Evolutionary conservation across 1,140 invertebrate genomes (phyloP).

Genomic region (Rhagoletis zephyria): DNA sequence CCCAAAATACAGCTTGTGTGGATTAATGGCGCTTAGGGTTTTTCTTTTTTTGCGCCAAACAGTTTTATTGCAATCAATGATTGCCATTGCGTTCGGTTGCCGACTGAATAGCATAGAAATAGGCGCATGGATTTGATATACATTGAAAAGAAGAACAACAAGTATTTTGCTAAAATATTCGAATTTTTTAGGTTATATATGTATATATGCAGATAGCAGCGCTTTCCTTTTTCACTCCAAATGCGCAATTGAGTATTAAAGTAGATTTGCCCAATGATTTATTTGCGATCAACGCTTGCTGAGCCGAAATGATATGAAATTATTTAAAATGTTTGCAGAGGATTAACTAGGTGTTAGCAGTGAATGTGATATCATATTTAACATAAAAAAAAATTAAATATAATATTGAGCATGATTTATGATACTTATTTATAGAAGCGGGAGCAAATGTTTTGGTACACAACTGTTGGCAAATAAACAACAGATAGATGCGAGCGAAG

Average conservation of each 20-base stretch:
- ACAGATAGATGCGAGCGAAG: no score
- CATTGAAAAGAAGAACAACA: background rate
- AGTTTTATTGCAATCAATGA: background rate
- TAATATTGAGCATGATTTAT: no score
- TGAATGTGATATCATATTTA: background rate
- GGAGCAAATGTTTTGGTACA: no score
- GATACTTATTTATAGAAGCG: no score
- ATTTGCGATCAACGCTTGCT: slow-evolving; percentile 1
- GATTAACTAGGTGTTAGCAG: background rate
- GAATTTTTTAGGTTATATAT: background rate
- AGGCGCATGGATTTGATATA: background rate
- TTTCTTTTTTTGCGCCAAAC: background rate
- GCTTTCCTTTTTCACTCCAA: background rate
- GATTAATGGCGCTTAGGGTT: slow-evolving; percentile 1
- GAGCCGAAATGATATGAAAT: slow-evolving; percentile 9
- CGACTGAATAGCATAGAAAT: background rate
- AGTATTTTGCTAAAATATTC: background rate
- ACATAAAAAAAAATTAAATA: background rate
- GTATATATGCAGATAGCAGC: background rate
- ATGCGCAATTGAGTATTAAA: slow-evolving; percentile 17
- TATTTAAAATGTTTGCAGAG: background rate
- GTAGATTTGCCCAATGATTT: slow-evolving; percentile 9
- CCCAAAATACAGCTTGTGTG: background rate
- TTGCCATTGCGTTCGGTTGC: background rate
- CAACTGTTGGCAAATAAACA: no score